These are phyloP conservation scores for Teinopalpus imperialis DNA, from an alignment of 2,888 invertebrate species.

Conservation along the genomic window DNA sequence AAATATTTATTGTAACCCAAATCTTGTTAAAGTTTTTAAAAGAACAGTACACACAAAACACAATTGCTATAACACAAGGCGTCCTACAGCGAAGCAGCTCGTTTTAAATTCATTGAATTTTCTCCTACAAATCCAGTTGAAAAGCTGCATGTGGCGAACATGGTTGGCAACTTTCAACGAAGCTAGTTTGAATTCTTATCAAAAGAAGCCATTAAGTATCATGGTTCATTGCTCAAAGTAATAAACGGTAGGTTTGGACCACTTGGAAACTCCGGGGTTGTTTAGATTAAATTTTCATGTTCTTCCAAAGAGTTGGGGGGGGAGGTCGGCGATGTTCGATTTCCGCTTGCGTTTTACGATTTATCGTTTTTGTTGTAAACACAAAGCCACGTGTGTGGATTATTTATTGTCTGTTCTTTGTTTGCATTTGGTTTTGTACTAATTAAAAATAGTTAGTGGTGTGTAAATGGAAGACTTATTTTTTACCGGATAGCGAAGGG, in stretches of 20 bases:
- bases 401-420: neutral
- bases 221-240: conserved; percentile 50
- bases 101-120: conserved; percentile 32
- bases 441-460: too few relatives aligned
- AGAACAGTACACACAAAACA: conserved; percentile 5
- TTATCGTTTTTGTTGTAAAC: neutral
- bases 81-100: conserved; percentile 17
- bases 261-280: conserved; percentile 38
- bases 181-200: conserved; percentile 37
- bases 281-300: conserved; percentile 56
- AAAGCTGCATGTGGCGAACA: conserved; percentile 23
- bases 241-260: conserved; percentile 38
- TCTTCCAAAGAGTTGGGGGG: conserved; percentile 20
- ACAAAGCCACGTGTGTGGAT: neutral
- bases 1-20: neutral
- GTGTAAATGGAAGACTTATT: too few relatives aligned
- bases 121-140: conserved; percentile 25
- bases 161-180: conserved; percentile 20
- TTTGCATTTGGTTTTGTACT: neutral
- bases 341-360: conserved; percentile 1
- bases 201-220: conserved; percentile 40
- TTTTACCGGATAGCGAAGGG: too few relatives aligned
- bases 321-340: conserved; percentile 3
- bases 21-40: conserved; percentile 4
- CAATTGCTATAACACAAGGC: conserved; percentile 18